Percentiles rank a stretch among this genome's conserved stretches.
Evolutionary conservation across 2,797 vertebrate genomes (phyloP).

Genomic region (Cirrhinus mrigala): DNA sequence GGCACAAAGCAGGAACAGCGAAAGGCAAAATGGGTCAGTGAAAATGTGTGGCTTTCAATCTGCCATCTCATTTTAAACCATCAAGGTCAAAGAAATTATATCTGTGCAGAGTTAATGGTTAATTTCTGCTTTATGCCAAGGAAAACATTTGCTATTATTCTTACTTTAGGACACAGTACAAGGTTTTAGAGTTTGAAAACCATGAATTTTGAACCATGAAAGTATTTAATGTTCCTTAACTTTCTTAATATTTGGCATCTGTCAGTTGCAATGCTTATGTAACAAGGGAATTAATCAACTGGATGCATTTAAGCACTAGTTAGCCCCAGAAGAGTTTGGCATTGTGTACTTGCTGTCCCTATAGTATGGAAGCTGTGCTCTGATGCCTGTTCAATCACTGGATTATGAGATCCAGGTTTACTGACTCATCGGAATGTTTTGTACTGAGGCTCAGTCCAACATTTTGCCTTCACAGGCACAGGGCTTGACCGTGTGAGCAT

Average conservation of each 20-base stretch:
- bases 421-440: not conserved
- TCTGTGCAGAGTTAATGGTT: not conserved
- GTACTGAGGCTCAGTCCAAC: not conserved
- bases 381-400: not conserved
- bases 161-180: not conserved
- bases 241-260: not conserved
- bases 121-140: not conserved
- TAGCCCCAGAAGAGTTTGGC: not conserved
- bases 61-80: not conserved
- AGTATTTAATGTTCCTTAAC: not conserved
- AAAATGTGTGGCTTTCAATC: slow-evolving; percentile 12
- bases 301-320: not conserved
- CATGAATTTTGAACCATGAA: too few relatives aligned
- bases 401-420: slow-evolving; percentile 8
- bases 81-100: not conserved
- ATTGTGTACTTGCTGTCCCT: slow-evolving; percentile 21
- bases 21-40: not conserved
- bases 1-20: not conserved
- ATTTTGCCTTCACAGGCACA: not conserved
- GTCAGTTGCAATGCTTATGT: not conserved
- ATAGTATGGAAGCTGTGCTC: not conserved
- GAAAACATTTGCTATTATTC: not conserved
- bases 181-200: not conserved
- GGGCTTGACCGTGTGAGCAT: not conserved
- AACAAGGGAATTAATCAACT: not conserved